Base-by-base conservation (phyloP, 2,797 vertebrate species). In the Sebastes nivosus region DNA sequence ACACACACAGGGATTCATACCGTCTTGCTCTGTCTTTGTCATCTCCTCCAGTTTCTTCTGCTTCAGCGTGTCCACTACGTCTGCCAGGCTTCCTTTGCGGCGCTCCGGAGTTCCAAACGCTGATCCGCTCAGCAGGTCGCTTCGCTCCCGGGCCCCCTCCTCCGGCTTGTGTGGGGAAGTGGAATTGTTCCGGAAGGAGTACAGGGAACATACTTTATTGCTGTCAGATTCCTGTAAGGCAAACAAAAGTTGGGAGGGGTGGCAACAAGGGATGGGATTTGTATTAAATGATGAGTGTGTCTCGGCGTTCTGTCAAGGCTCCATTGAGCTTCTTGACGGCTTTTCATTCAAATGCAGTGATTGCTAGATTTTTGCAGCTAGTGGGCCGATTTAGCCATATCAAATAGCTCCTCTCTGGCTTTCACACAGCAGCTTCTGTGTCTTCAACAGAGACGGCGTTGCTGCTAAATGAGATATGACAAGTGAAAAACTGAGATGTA, bases 21-120 rank as follows among this genome's bases (percentile, higher is more conserved):
- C 98, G 85, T 99, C 97, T 94, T 99, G 98, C 81, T 99, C 98
- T 87, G 98, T 98, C 94, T 98, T 97, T 92, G 98, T 99, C 98
- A 99, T 99, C 95, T 99, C 98, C 96, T 99, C 98, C 88, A 99
- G 94, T 92, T 99, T 99, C 96, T 99, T 99, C 95, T 99, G 98
- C 94, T 99, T 99, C 95, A 99, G 96, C 32, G 98, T 98, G 95
- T 99, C 98, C 96, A 99, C 98, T 92, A 99, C 98, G 90, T 99
- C 98, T 68, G 98, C 98, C 94, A 99, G 97, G 95, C 98, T 99
- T 95, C 98, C 98, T 96, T 99, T 99, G 95, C 98, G 98, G 84
- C 98, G 97, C 92, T 99, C 98, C 1, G 98, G 98, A 27, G 98
- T 99, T 94, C 98, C 98, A 90, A 99, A 99, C 69, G 96, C 98